These are phyloP conservation scores for Augochlora pura DNA, from an alignment of 1,140 invertebrate genomes.

Conservation along the genomic window DNA sequence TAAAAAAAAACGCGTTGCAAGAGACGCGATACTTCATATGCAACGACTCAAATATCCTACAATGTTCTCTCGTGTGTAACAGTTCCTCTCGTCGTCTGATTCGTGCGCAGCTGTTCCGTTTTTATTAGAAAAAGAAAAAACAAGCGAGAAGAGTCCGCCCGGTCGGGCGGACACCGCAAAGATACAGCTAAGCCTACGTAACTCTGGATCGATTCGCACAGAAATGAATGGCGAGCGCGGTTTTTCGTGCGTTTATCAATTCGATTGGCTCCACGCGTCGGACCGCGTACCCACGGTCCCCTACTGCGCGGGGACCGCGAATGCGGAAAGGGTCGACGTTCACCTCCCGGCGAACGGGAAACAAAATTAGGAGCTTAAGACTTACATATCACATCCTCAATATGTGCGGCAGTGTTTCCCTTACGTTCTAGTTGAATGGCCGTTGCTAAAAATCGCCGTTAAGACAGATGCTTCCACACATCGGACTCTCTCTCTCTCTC, in stretches of 20 bases:
- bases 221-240: constrained; percentile 8
- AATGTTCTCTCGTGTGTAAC: background rate
- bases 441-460: background rate
- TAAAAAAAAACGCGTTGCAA: background rate
- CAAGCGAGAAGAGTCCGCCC: background rate
- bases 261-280: background rate
- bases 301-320: too few species aligned
- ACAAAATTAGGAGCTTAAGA: constrained; percentile 43
- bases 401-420: constrained; percentile 70
- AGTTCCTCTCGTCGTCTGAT: background rate
- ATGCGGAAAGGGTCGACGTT: background rate
- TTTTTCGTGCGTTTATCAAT: constrained; percentile 9
- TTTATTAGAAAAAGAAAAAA: background rate
- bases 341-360: background rate
- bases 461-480: constrained; percentile 34
- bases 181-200: constrained; percentile 37
- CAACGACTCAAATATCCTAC: background rate
- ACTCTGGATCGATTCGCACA: constrained; percentile 31
- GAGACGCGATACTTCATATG: background rate
- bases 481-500: too few species aligned
- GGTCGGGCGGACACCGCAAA: background rate
- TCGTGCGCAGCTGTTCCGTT: constrained; percentile 2
- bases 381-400: constrained; percentile 70
- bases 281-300: constrained; percentile 4
- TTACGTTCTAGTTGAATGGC: constrained; percentile 29